A percentile compares a stretch with the other conserved stretches of the same genome.
phyloP scores from a whole-genome alignment of 2,888 invertebrate genomes.

The Cryptocephalus moraei region DNA sequence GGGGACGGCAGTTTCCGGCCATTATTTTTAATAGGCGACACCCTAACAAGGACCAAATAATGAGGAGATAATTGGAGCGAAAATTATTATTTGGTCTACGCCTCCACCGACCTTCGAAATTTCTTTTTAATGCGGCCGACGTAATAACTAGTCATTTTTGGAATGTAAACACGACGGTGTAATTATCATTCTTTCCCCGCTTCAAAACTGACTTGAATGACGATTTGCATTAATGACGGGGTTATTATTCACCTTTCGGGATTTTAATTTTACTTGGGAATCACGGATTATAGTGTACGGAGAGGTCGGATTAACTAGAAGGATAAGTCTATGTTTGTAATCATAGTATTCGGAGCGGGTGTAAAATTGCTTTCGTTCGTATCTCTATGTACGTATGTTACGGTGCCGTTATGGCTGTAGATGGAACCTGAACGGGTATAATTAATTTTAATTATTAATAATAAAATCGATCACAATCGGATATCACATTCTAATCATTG shows the following conservation, averaged over 20 bases:
- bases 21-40: conserved; percentile 24
- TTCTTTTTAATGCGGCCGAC: background rate
- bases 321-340: no score
- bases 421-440: no score
- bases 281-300: no score
- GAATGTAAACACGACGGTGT: background rate
- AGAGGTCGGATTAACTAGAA: no score
- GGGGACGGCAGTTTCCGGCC: conserved; percentile 22
- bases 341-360: no score
- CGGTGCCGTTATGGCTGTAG: no score
- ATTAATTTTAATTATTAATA: no score
- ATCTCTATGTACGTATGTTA: no score
- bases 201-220: background rate
- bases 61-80: conserved; percentile 29
- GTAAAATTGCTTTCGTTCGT: no score
- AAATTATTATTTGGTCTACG: conserved; percentile 17
- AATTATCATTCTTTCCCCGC: background rate
- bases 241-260: background rate
- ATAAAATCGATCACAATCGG: no score
- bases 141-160: background rate
- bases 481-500: no score
- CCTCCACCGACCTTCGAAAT: background rate
- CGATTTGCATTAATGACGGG: background rate
- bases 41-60: conserved; percentile 27
- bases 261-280: background rate